These are phyloP conservation scores for Nomada hirtipes DNA, from an alignment of 2,888 invertebrate species.

Conservation along the genomic window DNA sequence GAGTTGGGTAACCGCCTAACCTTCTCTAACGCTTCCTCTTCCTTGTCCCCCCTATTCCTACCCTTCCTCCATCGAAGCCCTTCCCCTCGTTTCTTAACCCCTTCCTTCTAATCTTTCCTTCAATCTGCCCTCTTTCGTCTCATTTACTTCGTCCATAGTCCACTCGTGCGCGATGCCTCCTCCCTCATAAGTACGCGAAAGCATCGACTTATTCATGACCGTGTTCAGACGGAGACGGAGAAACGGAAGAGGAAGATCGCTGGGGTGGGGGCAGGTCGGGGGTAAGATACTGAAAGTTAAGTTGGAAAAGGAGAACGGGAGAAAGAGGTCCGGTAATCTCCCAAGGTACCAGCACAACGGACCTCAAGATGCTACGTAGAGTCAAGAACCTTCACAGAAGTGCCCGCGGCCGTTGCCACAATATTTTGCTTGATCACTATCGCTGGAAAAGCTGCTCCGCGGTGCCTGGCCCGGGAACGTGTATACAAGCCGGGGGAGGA, in stretches of 20 bases:
- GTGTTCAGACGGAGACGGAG: slow-evolving; percentile 36
- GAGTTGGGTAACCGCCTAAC: slow-evolving; percentile 73
- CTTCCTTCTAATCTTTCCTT: slow-evolving; percentile 19
- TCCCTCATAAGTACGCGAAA: slow-evolving; percentile 51
- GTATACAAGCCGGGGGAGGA: slow-evolving; percentile 27
- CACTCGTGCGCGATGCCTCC: neutral
- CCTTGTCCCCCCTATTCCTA: slow-evolving; percentile 12
- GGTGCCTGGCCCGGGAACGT: slow-evolving; percentile 51
- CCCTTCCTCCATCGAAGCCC: slow-evolving; percentile 42
- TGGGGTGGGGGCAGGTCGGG: slow-evolving; percentile 55
- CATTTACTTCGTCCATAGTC: slow-evolving; percentile 22
- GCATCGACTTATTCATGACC: slow-evolving; percentile 60
- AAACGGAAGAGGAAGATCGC: slow-evolving; percentile 3
- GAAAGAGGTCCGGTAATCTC: slow-evolving; percentile 74
- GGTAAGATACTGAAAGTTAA: slow-evolving; percentile 54
- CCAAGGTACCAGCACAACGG: slow-evolving; percentile 71
- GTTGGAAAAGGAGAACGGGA: slow-evolving; percentile 55
- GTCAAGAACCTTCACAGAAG: slow-evolving; percentile 78
- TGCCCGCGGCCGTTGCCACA: slow-evolving; percentile 80
- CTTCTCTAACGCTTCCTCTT: slow-evolving; percentile 48
- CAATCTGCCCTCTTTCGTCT: slow-evolving; percentile 27
- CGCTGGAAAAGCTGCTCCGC: slow-evolving; percentile 76
- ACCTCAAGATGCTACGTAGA: slow-evolving; percentile 69
- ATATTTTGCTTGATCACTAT: slow-evolving; percentile 83
- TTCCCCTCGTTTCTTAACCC: slow-evolving; percentile 21